A percentile compares a stretch with the other conserved stretches of the same genome.
Conservation (phyloP, 2,113 vertebrate genomes). For the Gracilinanus agilis region DNA sequence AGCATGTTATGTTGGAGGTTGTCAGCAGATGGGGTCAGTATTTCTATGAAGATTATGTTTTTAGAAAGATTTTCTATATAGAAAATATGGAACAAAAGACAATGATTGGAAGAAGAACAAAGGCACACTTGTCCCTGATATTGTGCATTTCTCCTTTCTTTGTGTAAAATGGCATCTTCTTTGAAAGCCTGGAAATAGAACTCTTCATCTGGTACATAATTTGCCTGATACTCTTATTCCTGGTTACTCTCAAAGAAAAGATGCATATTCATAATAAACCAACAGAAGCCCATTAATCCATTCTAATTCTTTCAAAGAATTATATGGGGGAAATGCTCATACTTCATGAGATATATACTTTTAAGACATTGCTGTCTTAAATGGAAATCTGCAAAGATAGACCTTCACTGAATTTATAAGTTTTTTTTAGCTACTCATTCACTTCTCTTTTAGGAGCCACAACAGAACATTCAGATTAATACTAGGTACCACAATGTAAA, state of each 20-base stretch:
- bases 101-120: background rate
- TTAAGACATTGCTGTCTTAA: background rate
- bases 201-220: background rate
- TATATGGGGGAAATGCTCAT: background rate
- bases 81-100: background rate
- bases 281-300: background rate
- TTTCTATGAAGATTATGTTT: constrained; percentile 55
- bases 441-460: background rate
- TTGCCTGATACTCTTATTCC: background rate
- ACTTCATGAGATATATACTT: background rate
- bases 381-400: background rate
- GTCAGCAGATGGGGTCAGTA: constrained; percentile 52
- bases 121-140: fast-evolving
- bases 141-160: background rate
- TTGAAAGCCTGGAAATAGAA: background rate
- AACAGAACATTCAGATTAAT: background rate
- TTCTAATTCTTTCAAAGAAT: background rate
- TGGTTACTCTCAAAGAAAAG: background rate
- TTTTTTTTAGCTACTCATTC: background rate
- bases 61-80: constrained; percentile 14
- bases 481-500: background rate
- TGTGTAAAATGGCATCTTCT: background rate
- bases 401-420: background rate
- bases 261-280: background rate
- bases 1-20: background rate